Conservation (phyloP, 2,797 vertebrate species). For the Enoplosus armatus region DNA sequence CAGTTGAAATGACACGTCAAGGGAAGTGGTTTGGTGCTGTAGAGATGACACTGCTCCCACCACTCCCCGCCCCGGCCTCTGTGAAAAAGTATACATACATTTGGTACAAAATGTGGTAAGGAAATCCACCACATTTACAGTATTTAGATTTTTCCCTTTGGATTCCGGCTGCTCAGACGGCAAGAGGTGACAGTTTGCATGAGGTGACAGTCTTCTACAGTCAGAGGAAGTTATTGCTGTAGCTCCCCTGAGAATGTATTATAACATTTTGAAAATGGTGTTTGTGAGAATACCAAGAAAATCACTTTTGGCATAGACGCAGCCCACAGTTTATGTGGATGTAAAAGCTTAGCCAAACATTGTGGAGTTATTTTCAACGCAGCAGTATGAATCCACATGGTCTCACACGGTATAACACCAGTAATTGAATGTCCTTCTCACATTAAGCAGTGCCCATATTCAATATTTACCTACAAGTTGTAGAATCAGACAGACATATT, state of each 20-base stretch:
- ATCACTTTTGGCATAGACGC: neutral
- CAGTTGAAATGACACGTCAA: constrained; percentile 41
- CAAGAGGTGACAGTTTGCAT: neutral
- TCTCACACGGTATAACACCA: constrained; percentile 10
- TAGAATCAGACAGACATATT: neutral
- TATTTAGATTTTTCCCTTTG: neutral
- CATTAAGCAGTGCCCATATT: neutral
- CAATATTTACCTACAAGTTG: constrained; percentile 6
- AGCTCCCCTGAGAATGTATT: neutral
- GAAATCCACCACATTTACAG: neutral
- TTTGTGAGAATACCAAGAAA: constrained; percentile 8
- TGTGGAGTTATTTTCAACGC: constrained; percentile 3
- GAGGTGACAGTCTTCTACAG: neutral
- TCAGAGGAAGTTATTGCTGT: constrained; percentile 1
- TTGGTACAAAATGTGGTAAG: neutral
- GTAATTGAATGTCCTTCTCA: too few species aligned
- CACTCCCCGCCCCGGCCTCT: neutral
- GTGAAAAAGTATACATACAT: neutral
- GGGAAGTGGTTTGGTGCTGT: constrained; percentile 61
- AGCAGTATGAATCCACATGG: neutral
- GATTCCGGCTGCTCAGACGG: neutral
- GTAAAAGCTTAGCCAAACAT: constrained; percentile 14
- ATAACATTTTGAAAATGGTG: neutral
- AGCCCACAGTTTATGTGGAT: constrained; percentile 12
- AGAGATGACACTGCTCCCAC: constrained; percentile 31